Conservation (phyloP, 2,113 vertebrate species). For the Dromiciops gliroides region DNA sequence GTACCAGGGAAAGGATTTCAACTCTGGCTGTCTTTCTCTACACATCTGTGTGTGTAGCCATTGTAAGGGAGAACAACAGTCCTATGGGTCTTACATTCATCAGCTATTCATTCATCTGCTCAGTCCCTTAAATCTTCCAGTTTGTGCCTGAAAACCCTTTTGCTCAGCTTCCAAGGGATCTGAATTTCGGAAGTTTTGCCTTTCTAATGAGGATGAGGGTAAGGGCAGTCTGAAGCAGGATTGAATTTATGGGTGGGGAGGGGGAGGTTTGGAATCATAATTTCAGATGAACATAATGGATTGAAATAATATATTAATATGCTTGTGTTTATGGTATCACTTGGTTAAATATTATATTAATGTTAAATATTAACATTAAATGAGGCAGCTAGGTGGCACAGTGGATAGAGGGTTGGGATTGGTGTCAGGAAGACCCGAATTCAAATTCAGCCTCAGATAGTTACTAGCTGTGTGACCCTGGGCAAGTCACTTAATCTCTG, state of each 20-base stretch:
- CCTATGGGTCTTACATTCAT: neutral
- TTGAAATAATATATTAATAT: neutral
- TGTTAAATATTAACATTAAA: neutral
- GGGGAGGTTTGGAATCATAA: neutral
- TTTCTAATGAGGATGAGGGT: neutral
- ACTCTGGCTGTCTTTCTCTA: neutral
- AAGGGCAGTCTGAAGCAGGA: neutral
- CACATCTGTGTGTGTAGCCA: neutral
- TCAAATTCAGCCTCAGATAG: neutral
- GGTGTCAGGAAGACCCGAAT: neutral
- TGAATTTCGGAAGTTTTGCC: neutral
- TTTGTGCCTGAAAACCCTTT: neutral
- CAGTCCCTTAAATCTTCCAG: neutral
- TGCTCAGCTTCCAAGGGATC: neutral
- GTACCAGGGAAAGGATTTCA: neutral
- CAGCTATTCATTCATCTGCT: neutral
- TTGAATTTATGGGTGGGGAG: neutral
- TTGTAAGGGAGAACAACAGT: neutral
- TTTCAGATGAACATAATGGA: neutral
- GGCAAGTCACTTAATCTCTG: neutral
- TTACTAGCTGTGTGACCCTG: neutral
- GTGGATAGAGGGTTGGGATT: neutral
- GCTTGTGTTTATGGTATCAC: neutral
- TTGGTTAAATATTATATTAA: neutral
- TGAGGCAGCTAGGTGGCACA: neutral